These are phyloP conservation scores for Sylvilagus floridanus DNA, from an alignment of 2,797 vertebrate species.

Conservation along the genomic window DNA sequence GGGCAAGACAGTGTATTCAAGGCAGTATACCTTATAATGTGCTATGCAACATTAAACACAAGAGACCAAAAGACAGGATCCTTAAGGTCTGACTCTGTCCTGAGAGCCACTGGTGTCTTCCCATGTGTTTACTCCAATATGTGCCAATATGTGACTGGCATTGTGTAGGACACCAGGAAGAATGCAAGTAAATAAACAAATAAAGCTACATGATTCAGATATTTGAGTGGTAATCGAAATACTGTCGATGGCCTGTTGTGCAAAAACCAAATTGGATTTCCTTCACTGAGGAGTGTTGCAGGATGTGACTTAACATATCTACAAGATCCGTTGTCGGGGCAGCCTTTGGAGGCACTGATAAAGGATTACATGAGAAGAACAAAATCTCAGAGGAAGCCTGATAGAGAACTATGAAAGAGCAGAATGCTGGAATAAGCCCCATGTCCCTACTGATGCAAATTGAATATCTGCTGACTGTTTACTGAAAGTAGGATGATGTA, in stretches of 20 bases:
- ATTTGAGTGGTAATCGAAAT: slow-evolving; percentile 1
- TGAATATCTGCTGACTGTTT: background rate
- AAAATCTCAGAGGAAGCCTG: background rate
- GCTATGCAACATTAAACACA: background rate
- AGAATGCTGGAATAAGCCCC: background rate
- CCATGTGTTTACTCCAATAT: background rate
- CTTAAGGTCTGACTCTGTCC: background rate
- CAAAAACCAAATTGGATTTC: slow-evolving; percentile 26
- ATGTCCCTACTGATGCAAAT: slow-evolving; percentile 5
- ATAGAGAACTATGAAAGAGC: background rate
- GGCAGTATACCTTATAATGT: background rate
- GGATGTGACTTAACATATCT: background rate
- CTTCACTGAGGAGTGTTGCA: background rate
- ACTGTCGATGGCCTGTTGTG: background rate
- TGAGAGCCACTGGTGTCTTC: background rate
- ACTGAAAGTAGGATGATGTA: background rate
- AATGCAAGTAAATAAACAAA: background rate
- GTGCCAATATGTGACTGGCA: background rate
- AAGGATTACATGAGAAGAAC: background rate
- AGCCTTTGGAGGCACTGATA: background rate
- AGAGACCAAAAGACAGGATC: background rate
- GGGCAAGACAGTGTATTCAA: background rate
- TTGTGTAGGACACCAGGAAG: background rate
- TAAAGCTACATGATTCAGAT: background rate
- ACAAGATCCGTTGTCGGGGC: background rate